phyloP scores from a whole-genome alignment of 1,140 invertebrate genomes.

The Eumaeus atala region DNA sequence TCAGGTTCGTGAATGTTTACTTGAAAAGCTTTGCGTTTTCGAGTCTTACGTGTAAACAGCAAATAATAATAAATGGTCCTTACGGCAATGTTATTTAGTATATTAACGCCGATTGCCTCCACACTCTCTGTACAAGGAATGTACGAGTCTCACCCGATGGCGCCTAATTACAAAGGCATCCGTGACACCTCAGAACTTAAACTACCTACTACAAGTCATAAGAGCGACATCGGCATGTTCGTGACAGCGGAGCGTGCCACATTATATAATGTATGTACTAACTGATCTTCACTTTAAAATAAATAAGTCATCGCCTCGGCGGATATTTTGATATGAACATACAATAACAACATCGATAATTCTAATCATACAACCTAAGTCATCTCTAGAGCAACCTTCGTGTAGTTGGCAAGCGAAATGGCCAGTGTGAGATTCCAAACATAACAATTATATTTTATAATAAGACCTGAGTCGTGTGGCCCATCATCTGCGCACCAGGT shows the following conservation, averaged over 20 bases:
- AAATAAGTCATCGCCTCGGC: conserved; percentile 5
- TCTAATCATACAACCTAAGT: conserved; percentile 12
- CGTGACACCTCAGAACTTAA: too few species aligned
- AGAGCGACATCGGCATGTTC: neutral
- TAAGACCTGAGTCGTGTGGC: too few species aligned
- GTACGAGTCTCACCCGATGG: too few species aligned
- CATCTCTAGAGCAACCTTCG: conserved; percentile 4
- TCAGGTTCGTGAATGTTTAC: too few species aligned
- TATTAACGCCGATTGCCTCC: too few species aligned
- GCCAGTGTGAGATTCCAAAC: conserved; percentile 3
- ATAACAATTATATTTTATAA: neutral
- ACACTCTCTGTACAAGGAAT: too few species aligned
- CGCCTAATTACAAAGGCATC: too few species aligned
- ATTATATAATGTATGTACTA: conserved; percentile 12
- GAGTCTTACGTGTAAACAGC: neutral
- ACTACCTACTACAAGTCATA: conserved; percentile 3
- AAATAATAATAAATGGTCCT: conserved; percentile 7
- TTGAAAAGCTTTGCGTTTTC: neutral
- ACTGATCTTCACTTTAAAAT: conserved; percentile 8
- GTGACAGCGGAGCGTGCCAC: neutral
- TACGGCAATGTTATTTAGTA: neutral
- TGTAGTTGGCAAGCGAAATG: conserved; percentile 1
- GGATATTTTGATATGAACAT: conserved; percentile 36
- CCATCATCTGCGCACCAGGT: too few species aligned
- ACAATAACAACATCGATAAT: conserved; percentile 24